Evolutionary conservation across 2,888 invertebrate genomes (phyloP).

Genomic region (Aspidiotus destructor): DNA sequence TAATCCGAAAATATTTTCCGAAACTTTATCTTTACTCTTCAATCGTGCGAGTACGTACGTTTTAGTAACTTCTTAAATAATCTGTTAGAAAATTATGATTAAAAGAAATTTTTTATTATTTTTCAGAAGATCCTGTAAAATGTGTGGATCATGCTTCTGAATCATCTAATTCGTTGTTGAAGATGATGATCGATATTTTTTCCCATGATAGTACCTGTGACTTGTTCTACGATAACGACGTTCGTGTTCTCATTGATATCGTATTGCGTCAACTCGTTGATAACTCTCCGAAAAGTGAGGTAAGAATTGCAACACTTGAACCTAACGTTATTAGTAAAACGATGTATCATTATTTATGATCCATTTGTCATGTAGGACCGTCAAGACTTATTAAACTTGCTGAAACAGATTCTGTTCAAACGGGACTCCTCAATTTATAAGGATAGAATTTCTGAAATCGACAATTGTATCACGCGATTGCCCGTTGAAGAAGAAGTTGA

Average conservation of each 20-base stretch:
- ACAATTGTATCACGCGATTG: too few species aligned
- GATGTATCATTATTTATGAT: neutral
- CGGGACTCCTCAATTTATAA: constrained; percentile 8
- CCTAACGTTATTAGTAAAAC: neutral
- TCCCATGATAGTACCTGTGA: constrained; percentile 66
- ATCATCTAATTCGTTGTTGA: constrained; percentile 75
- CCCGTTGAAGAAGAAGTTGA: constrained; percentile 12
- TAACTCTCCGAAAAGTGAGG: constrained; percentile 75
- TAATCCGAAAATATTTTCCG: constrained; percentile 76
- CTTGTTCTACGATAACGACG: constrained; percentile 89
- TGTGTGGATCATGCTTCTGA: constrained; percentile 73
- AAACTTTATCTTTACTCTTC: constrained; percentile 73
- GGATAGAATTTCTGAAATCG: constrained; percentile 13
- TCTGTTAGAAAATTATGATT: neutral
- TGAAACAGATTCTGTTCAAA: constrained; percentile 10
- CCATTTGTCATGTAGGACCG: neutral
- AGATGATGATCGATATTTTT: constrained; percentile 80
- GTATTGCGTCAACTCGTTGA: constrained; percentile 83
- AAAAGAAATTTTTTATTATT: constrained; percentile 1
- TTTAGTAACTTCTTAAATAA: constrained; percentile 7
- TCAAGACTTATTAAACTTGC: constrained; percentile 7
- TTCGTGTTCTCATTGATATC: constrained; percentile 87
- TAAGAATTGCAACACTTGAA: constrained; percentile 41
- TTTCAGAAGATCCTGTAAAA: constrained; percentile 59
- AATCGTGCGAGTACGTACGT: constrained; percentile 71